Evolutionary conservation across 1,140 invertebrate genomes (phyloP), one percentile per base, ranked within the genome.

Genomic region (Listronotus oregonensis): DNA sequence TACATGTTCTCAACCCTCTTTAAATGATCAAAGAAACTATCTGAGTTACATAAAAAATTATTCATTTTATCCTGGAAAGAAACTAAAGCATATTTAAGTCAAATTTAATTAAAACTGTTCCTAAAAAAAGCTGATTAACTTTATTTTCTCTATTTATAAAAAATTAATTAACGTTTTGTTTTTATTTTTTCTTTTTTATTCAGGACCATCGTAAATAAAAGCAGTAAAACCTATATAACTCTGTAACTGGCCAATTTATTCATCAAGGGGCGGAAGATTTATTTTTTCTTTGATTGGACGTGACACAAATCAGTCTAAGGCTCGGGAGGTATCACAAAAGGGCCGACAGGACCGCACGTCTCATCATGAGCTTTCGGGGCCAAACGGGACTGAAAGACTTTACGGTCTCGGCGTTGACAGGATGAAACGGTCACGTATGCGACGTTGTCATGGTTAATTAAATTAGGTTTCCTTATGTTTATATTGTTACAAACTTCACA

Each of bases 351-450:
- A 17, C 51, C 31, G 44, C 57, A 43, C 57, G 42, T 59, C 43
- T 59, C 32, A 59, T 59, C 57, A 59, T 59, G 46, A 47, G 57
- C 57, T 39, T 59, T 47, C 43, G 11, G 57, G 57, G 57, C 57
- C 57, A 37, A 17, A 9, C 8, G 39, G 54, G 42, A 32, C 18
- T 10, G 18, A 59, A 56, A 37, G 46, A 59, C 57, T 59, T 59
- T 59, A 59, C 42, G 57, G 57, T 49, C 32, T 14, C 14, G 21
- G 15, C 57, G 57, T 27, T 59, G 57, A 59, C 57, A 59, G 44
- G 43, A 49, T 59, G 42, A 47, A 49, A 32, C 46, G 32, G 44
- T n/a, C 43, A 49, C 46, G 57, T 44, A 31, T 39, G 18, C 54
- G 14, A 7, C 18, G 54, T 57, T 57, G 54, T 49, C 44, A 31